Percentiles rank a stretch among this genome's conserved stretches.
Evolutionary conservation across 2,113 vertebrate species (phyloP).

Genomic region (Chaetodon trifascialis): DNA sequence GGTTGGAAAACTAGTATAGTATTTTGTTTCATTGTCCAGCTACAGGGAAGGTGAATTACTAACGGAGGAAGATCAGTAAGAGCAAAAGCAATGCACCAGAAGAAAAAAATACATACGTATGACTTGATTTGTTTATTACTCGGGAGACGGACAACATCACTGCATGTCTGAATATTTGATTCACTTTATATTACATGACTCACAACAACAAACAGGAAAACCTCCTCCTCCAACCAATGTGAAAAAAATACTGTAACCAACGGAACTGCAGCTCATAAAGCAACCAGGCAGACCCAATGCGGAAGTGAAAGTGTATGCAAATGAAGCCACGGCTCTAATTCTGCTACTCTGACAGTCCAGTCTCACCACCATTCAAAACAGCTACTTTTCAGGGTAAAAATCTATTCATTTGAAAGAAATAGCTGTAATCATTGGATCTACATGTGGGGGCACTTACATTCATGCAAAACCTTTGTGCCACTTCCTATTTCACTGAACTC

Average conservation of each 20-base stretch:
- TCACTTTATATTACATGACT: conserved; percentile 28
- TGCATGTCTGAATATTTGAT: conserved; percentile 1
- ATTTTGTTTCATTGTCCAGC: background rate
- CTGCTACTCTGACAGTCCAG: background rate
- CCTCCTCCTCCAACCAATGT: background rate
- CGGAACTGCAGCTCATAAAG: background rate
- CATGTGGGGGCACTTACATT: background rate
- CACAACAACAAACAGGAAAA: conserved; percentile 17
- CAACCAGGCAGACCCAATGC: background rate
- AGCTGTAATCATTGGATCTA: background rate
- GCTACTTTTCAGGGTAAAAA: background rate
- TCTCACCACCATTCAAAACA: background rate
- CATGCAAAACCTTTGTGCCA: background rate
- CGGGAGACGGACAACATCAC: background rate
- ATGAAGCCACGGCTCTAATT: background rate
- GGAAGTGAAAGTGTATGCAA: conserved; percentile 23
- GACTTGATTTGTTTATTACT: conserved; percentile 1
- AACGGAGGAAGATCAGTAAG: background rate
- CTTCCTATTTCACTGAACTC: background rate
- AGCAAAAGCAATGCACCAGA: background rate
- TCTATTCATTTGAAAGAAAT: background rate
- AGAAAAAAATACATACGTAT: background rate
- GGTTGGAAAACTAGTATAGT: background rate
- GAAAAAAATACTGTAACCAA: background rate
- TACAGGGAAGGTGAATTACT: background rate